Evolutionary conservation across 2,113 vertebrate genomes (phyloP), one percentile per base, ranked within the genome.

Genomic region (Corvus hawaiiensis): DNA sequence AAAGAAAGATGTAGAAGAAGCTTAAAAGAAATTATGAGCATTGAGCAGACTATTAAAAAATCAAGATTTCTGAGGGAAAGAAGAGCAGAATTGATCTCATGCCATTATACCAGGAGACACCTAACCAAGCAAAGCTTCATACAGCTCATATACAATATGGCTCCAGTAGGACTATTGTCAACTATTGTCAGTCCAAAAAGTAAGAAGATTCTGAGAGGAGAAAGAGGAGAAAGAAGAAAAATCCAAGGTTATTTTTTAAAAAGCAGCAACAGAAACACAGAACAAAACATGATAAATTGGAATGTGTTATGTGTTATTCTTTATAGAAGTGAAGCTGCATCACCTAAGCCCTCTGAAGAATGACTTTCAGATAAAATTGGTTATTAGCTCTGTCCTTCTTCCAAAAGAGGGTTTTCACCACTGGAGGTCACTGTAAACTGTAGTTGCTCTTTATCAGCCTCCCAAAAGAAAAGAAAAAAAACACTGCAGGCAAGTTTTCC

Each of bases 381-480:
- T 7, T 35, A 58, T 37, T n/a, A 87, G 30, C 28, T 6, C 63
- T 26, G 39, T 12, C 35, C 35, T 82, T 84, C 79, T 75, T 74
- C 28, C 46, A 89, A 27, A 67, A 52, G 18, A 67, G 20, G 4
- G 11, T 86, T 92, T 90, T 86, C 68, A 92, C 96, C 96, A 94
- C 97, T 96, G 78, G 97, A 96, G 96, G 97, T 94, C 97, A 93
- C 96, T 97, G 63, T 88, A 93, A 96, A 77, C 94, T 92, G 66
- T 16, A 56, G 35, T n/a, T 94, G 74, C 44, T 93, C 58, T 78
- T 83, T 30, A 43, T 37, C 76, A 87, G 46, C 43, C 56, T 21
- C 49, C 61, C 32, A 35, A 41, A 69, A 71, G 20, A 39, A 62
- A 83, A 80, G 7, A 12, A 73, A 46, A 85, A 52, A 13, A 26